These are phyloP conservation scores for Muraenolepis orangiensis DNA, from an alignment of 2,797 vertebrate genomes.

Conservation along the genomic window DNA sequence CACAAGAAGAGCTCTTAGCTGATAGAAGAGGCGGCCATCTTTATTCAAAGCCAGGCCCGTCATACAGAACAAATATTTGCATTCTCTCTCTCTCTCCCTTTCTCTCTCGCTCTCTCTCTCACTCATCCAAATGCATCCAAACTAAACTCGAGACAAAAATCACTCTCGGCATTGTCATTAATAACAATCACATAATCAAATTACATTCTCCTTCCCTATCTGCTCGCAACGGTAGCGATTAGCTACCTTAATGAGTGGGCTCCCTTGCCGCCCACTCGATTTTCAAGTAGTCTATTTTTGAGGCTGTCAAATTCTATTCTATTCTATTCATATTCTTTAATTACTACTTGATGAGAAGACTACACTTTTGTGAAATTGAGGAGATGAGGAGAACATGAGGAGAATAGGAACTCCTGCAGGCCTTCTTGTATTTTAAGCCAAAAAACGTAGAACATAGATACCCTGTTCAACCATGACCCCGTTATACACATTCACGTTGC, in stretches of 20 bases:
- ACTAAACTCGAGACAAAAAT: conserved; percentile 18
- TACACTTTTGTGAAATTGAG: no score
- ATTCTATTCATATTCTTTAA: no score
- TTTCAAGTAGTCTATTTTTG: no score
- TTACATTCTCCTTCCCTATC: conserved; percentile 31
- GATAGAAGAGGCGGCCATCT: conserved; percentile 56
- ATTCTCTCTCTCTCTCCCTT: neutral
- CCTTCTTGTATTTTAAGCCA: no score
- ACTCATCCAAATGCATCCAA: neutral
- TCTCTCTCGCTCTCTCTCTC: neutral
- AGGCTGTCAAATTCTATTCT: no score
- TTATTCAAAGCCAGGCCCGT: conserved; percentile 51
- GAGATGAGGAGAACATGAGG: no score
- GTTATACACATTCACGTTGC: neutral
- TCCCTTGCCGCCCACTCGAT: conserved; percentile 34
- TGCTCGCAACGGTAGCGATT: conserved; percentile 32
- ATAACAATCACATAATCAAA: conserved; percentile 54
- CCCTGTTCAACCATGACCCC: neutral
- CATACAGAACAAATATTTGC: conserved; percentile 46
- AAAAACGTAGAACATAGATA: no score
- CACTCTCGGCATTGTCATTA: conserved; percentile 40
- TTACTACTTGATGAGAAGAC: no score
- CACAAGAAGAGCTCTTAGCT: conserved; percentile 47
- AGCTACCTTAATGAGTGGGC: conserved; percentile 47
- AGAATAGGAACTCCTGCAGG: no score